Conservation (phyloP, 1,140 invertebrate genomes). For the Solenopsis invicta region DNA sequence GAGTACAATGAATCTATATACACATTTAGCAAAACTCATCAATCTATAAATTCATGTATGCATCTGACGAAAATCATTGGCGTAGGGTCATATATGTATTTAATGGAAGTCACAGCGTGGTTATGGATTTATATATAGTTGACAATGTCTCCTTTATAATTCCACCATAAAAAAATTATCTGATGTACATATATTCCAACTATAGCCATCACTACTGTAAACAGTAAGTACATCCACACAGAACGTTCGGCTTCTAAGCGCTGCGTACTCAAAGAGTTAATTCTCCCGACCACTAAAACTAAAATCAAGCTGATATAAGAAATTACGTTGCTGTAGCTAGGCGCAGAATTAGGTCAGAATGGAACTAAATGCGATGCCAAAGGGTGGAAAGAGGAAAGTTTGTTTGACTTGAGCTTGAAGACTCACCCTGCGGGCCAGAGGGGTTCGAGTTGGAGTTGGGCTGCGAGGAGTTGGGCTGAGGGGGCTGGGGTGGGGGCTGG, state of each 20-base stretch:
- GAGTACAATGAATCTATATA: constrained; percentile 8
- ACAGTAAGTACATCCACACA: not conserved
- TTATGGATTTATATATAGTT: not conserved
- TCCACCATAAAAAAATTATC: not conserved
- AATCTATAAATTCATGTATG: not conserved
- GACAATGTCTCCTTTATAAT: not conserved
- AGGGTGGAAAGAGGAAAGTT: constrained; percentile 80
- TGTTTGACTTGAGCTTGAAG: constrained; percentile 82
- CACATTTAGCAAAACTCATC: not conserved
- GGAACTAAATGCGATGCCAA: constrained; percentile 70
- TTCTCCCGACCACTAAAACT: constrained; percentile 28
- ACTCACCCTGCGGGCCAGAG: constrained; percentile 87
- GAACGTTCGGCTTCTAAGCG: not conserved
- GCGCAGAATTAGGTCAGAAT: constrained; percentile 64
- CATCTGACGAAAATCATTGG: not conserved
- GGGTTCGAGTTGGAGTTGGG: constrained; percentile 87
- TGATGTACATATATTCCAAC: not conserved
- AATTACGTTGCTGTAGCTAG: constrained; percentile 52
- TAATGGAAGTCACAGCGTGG: not conserved
- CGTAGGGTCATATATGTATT: not conserved
- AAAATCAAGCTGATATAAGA: constrained; percentile 35
- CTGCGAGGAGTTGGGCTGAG: constrained; percentile 87
- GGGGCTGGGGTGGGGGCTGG: constrained; percentile 86
- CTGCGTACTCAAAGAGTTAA: constrained; percentile 38
- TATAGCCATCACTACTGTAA: not conserved